A percentile compares a stretch with the other conserved stretches of the same genome.
Conservation (phyloP, 2,113 vertebrate genomes). For the Cariama cristata region DNA sequence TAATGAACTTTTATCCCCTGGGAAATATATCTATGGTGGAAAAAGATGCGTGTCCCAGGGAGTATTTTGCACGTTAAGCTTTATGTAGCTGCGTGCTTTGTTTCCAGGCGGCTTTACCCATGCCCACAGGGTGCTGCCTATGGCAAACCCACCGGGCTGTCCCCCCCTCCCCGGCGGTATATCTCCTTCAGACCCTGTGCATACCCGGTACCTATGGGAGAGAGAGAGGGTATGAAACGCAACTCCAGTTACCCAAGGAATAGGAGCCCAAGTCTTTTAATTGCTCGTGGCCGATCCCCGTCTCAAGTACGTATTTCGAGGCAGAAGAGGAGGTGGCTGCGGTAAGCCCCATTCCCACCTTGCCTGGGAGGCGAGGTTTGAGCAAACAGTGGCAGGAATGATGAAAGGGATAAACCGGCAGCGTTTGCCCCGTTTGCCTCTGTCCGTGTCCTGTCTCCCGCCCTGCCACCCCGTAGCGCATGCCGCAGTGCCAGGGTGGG, state of each 20-base stretch:
- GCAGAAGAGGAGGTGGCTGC: background rate
- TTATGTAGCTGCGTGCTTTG: background rate
- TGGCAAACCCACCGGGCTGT: background rate
- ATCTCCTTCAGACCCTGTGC: background rate
- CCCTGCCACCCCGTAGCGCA: too few species aligned
- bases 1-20: background rate
- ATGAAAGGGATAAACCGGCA: background rate
- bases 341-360: background rate
- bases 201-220: background rate
- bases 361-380: background rate
- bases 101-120: background rate
- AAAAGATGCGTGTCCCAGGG: background rate
- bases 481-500: rapidly evolving
- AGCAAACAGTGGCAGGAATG: background rate
- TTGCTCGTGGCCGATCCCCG: background rate
- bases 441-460: background rate
- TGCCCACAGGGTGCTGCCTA: background rate
- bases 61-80: background rate
- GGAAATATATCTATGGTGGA: background rate
- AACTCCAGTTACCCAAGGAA: background rate
- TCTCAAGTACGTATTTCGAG: background rate
- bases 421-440: background rate
- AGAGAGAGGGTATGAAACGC: background rate
- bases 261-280: background rate
- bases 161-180: background rate